Evolutionary conservation across 2,797 vertebrate species (phyloP).

Genomic region (Bradypodion pumilum): DNA sequence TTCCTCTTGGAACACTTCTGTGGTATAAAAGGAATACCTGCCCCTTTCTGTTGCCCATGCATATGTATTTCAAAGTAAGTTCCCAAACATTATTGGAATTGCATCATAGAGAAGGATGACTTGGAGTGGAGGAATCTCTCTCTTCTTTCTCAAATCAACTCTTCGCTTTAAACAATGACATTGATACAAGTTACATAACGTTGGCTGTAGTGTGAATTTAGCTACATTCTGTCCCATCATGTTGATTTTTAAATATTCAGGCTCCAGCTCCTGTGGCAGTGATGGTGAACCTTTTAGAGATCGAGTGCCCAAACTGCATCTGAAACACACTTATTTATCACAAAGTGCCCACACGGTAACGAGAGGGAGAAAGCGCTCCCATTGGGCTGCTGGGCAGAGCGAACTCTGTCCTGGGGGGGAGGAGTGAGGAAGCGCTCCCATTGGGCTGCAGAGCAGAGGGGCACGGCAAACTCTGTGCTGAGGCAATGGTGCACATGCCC

Average conservation of each 20-base stretch:
- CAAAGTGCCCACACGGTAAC: too few relatives aligned
- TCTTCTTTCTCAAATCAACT: background rate
- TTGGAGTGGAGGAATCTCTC: background rate
- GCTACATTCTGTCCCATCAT: background rate
- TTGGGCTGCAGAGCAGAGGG: too few relatives aligned
- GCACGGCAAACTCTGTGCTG: too few relatives aligned
- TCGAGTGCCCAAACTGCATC: too few relatives aligned
- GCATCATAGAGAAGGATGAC: background rate
- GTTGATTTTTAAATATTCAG: background rate
- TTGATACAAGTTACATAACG: too few relatives aligned
- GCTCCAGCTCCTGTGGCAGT: background rate
- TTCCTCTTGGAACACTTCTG: background rate
- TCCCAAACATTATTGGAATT: background rate
- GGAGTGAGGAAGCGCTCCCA: too few relatives aligned
- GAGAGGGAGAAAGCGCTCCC: too few relatives aligned
- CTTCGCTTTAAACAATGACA: background rate
- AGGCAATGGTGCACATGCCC: too few relatives aligned
- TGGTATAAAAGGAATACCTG: background rate
- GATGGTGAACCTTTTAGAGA: too few relatives aligned
- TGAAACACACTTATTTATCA: too few relatives aligned
- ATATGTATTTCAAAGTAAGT: background rate
- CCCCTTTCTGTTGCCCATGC: background rate
- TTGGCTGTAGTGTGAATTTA: background rate
- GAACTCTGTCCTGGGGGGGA: too few relatives aligned
- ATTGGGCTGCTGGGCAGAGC: too few relatives aligned